Evolutionary conservation across 2,113 vertebrate species (phyloP), one percentile per base, ranked within the genome.

Genomic region (Hiodon alosoides): DNA sequence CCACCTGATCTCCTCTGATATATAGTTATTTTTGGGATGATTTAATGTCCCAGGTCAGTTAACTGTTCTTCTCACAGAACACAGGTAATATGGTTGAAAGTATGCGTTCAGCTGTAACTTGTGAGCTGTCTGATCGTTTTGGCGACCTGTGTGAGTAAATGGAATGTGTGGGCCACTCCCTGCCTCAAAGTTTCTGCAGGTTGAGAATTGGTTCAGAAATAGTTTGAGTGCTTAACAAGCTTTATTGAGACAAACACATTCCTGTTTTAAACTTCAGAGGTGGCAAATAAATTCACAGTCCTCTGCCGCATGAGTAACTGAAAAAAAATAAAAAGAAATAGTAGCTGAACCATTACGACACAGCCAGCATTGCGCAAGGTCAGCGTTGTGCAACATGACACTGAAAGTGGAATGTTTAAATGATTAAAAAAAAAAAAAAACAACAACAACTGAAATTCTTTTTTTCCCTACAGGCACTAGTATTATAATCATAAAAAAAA

Each of bases 221-320:
- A 76, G 67, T 62, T 62, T 10, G 54, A 67, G 50, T 65, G 3
- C 3, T 68, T 55, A 75, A 67, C 74, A 79, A 83, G 79, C 81
- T 80, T 75, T 71, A 69, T 76, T 77, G 65, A 77, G 89, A 88
- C 86, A 31, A 31, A 80, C 79, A 79, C 78, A 79, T 84, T 84
- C 78, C 72, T 78, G 64, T 48, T 53, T 64, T 8, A 31, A 31
- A 4, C 69, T 54, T 50, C 67, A 73, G 77, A 79, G 46, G 7
- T 31, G 7, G n/a, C 71, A 68, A 57, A 16, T 60, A 62, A 46
- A 50, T 65, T 64, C 61, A 62, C 13, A 51, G 55, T 16, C 67
- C 10, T 8, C 57, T 53, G 74, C 67, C 9, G 68, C 16, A n/a
- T 55, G 7, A 31, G 14, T 65, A 50, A 53, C 68, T 47, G 5